Percentiles rank a stretch among this genome's conserved stretches.
These are phyloP conservation scores for Apoderus coryli DNA, from an alignment of 2,888 invertebrate genomes.

Conservation along the genomic window DNA sequence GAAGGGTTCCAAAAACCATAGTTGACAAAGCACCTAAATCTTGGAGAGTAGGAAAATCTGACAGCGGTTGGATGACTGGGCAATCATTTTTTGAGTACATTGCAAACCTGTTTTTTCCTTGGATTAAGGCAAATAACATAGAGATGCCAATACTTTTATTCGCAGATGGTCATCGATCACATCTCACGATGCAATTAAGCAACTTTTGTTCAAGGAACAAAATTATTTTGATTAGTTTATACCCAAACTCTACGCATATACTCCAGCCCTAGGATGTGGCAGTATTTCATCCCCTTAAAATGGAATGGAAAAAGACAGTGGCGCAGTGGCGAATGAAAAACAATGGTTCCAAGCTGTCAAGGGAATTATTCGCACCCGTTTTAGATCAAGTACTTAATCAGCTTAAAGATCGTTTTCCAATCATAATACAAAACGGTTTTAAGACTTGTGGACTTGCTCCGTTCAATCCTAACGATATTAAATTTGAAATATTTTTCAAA, in stretches of 20 bases:
- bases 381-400: conserved; percentile 5
- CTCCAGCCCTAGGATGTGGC: conserved; percentile 5
- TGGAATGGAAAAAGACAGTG: conserved; percentile 5
- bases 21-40: too few species aligned
- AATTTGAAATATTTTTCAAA: conserved; percentile 1
- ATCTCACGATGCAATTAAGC: conserved; percentile 5
- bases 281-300: conserved; percentile 1
- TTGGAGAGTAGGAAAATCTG: too few species aligned
- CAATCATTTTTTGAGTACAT: too few species aligned
- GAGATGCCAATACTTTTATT: too few species aligned
- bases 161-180: too few species aligned
- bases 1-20: too few species aligned
- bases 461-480: conserved; percentile 4
- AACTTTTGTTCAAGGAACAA: conserved; percentile 4
- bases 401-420: conserved; percentile 6
- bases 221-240: conserved; percentile 5
- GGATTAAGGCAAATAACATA: too few species aligned
- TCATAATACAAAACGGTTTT: conserved; percentile 7
- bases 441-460: conserved; percentile 5
- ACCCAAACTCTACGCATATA: conserved; percentile 5
- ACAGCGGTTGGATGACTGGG: too few species aligned
- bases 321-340: conserved; percentile 4
- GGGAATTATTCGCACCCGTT: conserved; percentile 7
- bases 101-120: too few species aligned
- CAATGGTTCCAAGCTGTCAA: conserved; percentile 4